Conservation (phyloP, 2,888 invertebrate species). For the Rhagonycha lutea region DNA sequence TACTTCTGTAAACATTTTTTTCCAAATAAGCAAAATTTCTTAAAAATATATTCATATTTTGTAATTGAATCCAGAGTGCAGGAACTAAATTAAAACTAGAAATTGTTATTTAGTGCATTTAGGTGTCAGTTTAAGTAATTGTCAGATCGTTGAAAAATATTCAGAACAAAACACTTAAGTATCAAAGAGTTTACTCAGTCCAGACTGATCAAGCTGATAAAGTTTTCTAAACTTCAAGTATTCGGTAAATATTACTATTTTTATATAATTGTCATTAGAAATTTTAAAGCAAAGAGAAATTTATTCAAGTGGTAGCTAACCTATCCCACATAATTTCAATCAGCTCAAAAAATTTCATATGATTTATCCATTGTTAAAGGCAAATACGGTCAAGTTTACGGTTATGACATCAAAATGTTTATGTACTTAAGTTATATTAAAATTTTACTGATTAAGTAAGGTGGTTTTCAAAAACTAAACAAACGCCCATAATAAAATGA, state of each 20-base stretch:
- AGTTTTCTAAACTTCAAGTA: neutral
- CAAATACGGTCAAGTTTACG: neutral
- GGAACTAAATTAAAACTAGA: neutral
- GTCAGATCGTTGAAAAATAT: neutral
- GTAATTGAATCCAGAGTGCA: neutral
- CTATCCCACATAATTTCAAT: neutral
- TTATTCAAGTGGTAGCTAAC: neutral
- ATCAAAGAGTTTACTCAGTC: neutral
- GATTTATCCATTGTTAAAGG: neutral
- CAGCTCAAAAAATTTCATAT: neutral
- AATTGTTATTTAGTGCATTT: neutral
- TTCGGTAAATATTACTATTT: neutral
- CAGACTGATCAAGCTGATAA: neutral
- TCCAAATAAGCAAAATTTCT: neutral
- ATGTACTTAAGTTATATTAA: neutral
- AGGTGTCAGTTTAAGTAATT: neutral
- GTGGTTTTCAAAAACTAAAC: neutral
- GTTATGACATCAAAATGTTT: neutral
- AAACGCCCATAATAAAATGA: neutral
- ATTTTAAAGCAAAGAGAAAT: constrained; percentile 4
- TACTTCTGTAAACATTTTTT: neutral
- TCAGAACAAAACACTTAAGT: neutral
- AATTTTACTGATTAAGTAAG: neutral
- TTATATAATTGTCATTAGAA: neutral
- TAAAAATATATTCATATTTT: neutral